Conservation (phyloP, 2,888 invertebrate genomes). For the Athalia circularis region DNA sequence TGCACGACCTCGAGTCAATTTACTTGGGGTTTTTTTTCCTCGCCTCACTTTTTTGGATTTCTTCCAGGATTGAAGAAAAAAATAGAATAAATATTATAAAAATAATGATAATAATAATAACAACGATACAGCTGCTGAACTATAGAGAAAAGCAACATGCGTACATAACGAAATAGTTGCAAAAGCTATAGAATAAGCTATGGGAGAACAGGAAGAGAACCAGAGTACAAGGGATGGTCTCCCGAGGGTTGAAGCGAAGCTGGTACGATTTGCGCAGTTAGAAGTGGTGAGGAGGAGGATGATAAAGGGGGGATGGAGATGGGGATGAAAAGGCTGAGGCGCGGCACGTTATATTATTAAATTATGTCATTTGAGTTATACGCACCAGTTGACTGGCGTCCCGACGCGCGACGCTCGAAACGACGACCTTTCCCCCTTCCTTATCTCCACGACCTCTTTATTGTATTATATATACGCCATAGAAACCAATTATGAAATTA, state of each 20-base stretch:
- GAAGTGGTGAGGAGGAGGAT: background rate
- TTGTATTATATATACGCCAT: no score
- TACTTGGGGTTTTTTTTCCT: background rate
- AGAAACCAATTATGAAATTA: constrained; percentile 69
- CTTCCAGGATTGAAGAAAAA: no score
- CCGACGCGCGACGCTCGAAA: constrained; percentile 11
- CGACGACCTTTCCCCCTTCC: constrained; percentile 36
- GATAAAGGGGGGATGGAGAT: no score
- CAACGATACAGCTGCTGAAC: background rate
- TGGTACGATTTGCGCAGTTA: background rate
- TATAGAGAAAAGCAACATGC: background rate
- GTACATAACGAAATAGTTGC: background rate
- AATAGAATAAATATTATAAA: no score
- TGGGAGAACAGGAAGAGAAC: background rate
- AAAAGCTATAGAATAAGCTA: background rate
- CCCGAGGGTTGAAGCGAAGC: constrained; percentile 5
- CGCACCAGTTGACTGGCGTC: constrained; percentile 58
- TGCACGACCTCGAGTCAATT: no score
- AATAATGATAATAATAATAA: no score
- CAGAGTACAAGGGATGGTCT: background rate
- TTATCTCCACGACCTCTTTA: no score
- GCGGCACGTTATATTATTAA: constrained; percentile 71
- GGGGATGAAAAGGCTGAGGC: background rate
- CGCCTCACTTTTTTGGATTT: no score
- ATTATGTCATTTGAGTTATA: constrained; percentile 72